Evolutionary conservation across 2,113 vertebrate species (phyloP).

Genomic region (Rhombomys opimus): DNA sequence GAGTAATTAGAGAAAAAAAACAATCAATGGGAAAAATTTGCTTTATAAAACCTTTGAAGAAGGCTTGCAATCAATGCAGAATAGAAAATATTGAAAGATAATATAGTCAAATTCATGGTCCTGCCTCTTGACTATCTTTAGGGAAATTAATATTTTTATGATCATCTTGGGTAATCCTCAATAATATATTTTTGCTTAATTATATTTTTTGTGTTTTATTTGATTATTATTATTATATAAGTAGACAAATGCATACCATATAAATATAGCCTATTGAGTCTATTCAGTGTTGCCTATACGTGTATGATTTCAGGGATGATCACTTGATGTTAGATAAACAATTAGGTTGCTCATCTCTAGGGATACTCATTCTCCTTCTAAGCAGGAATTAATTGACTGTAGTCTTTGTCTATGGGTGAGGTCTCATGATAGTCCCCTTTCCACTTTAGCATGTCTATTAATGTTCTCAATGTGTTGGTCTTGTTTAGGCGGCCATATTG

Average conservation of each 20-base stretch:
- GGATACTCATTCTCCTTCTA: background rate
- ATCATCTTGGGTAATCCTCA: slow-evolving; percentile 68
- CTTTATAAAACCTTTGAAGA: slow-evolving; percentile 63
- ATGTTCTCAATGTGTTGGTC: slow-evolving; percentile 16
- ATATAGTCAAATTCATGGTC: background rate
- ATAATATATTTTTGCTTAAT: background rate
- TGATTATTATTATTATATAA: background rate
- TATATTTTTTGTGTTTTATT: background rate
- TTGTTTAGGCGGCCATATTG: background rate
- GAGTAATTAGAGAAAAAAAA: background rate
- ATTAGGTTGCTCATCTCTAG: background rate
- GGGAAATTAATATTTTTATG: slow-evolving; percentile 75
- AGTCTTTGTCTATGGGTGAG: too few relatives aligned
- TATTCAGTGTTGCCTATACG: background rate
- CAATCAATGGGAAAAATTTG: background rate
- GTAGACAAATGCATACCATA: background rate
- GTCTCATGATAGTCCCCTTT: background rate
- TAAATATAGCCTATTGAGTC: background rate
- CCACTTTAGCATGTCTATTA: background rate
- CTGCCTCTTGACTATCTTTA: slow-evolving; percentile 72
- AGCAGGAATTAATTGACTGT: background rate
- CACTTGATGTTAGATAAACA: background rate
- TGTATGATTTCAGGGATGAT: background rate
- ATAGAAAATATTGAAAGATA: slow-evolving; percentile 67
- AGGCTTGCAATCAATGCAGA: slow-evolving; percentile 65